Evolutionary conservation across 2,113 vertebrate genomes (phyloP).

Genomic region (Larimichthys polyactis): DNA sequence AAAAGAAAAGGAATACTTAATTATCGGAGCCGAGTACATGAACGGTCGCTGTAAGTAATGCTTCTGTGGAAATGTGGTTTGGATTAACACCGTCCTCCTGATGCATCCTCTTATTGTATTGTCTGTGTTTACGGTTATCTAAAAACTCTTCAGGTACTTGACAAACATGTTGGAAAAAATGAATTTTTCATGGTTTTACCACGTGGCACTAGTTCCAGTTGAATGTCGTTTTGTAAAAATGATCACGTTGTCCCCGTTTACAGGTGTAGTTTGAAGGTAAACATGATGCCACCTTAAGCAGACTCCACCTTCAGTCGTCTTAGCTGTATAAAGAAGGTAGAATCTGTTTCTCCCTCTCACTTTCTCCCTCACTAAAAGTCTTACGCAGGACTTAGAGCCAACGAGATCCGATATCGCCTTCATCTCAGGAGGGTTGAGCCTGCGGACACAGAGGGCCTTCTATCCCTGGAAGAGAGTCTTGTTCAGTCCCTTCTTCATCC

Average conservation of each 20-base stretch:
- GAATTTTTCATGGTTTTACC: conserved; percentile 1
- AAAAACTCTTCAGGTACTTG: background rate
- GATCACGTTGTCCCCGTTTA: background rate
- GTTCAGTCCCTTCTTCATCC: conserved; percentile 29
- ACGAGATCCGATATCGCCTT: conserved; percentile 79
- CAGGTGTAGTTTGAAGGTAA: conserved; percentile 59
- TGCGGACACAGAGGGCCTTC: conserved; percentile 70
- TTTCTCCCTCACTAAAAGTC: conserved; percentile 66
- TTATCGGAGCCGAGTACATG: background rate
- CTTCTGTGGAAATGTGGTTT: background rate
- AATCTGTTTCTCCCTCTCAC: conserved; percentile 76
- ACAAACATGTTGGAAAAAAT: background rate
- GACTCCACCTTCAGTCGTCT: conserved; percentile 86
- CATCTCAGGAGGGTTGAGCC: conserved; percentile 72
- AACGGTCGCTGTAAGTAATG: background rate
- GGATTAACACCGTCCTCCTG: background rate
- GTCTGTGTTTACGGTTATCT: background rate
- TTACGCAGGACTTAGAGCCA: conserved; percentile 60
- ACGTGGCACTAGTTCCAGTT: background rate
- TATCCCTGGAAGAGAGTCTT: conserved; percentile 53
- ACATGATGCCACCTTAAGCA: conserved; percentile 75
- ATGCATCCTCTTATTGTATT: background rate
- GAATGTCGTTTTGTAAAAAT: background rate
- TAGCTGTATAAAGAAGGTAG: conserved; percentile 84
- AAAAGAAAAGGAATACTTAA: background rate